A percentile compares a stretch with the other conserved stretches of the same genome.
Evolutionary conservation across 2,113 vertebrate genomes (phyloP).

Genomic region (Felis catus): F.catus_Fca126_mat1.0 CM031414.1:131165001-131165500

Average conservation of each 20-base stretch:
- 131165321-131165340: too few species aligned
- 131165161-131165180: too few species aligned
- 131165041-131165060: background rate
- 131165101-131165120: background rate
- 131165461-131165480: slow-evolving; percentile 53
- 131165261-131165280: too few species aligned
- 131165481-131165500: slow-evolving; percentile 37
- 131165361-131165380: background rate
- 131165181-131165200: too few species aligned
- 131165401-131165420: background rate
- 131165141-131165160: too few species aligned
- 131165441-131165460: slow-evolving; percentile 55
- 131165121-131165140: background rate
- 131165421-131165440: slow-evolving; percentile 40
- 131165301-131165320: too few species aligned
- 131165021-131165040: background rate
- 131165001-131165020: background rate
- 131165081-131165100: background rate
- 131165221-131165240: too few species aligned
- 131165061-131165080: background rate
- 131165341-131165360: too few species aligned
- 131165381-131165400: background rate
- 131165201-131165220: too few species aligned
- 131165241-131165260: too few species aligned
- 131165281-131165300: too few species aligned